Evolutionary conservation across 2,113 vertebrate genomes (phyloP).

Genomic region (Dendropsophus ebraccatus): DNA sequence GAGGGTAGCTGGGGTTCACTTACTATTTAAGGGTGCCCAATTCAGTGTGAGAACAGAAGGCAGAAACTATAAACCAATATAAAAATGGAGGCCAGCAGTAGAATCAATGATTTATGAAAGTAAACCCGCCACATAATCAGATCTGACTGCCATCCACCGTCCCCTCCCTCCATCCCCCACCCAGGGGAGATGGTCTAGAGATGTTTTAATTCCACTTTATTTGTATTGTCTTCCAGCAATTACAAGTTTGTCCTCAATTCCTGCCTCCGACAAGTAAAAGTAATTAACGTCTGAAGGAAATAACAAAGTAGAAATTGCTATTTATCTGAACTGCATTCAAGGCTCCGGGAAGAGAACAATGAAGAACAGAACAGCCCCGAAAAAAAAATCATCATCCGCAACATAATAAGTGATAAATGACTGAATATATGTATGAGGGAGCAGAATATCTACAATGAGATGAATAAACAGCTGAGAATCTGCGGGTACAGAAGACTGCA

Average conservation of each 20-base stretch:
- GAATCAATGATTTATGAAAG: background rate
- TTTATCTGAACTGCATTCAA: background rate
- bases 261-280: background rate
- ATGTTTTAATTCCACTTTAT: background rate
- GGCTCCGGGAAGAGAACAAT: background rate
- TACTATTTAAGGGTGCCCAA: too few relatives aligned
- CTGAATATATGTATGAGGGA: background rate
- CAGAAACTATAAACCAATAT: background rate
- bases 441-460: background rate
- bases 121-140: background rate
- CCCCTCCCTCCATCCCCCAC: background rate
- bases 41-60: too few relatives aligned
- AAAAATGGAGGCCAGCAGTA: background rate
- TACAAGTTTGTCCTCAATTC: background rate
- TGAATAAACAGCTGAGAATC: background rate
- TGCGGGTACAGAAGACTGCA: background rate
- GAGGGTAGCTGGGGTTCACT: too few relatives aligned
- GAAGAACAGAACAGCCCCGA: background rate
- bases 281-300: constrained; percentile 18
- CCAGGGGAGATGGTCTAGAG: background rate
- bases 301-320: background rate
- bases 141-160: background rate
- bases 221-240: background rate
- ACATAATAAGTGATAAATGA: background rate
- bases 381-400: background rate